phyloP scores from a whole-genome alignment of 64 coral and sea anemone species.

The Pachyseris speciosa region DNA sequence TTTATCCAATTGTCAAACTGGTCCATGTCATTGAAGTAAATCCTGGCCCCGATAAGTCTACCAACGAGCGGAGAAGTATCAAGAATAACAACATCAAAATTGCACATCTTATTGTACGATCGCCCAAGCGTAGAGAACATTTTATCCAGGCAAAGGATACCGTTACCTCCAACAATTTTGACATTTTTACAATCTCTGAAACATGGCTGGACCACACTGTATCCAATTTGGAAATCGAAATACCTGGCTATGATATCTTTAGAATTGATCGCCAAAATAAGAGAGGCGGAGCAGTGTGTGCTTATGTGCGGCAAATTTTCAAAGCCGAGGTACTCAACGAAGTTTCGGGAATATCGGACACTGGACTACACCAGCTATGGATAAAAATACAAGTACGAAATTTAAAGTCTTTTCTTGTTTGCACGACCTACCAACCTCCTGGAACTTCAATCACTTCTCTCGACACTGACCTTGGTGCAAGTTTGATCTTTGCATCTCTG shows the following conservation, averaged over 20 bases:
- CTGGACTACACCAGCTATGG: constrained; percentile 61
- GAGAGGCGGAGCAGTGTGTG: constrained; percentile 54
- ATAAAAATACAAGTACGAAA: constrained; percentile 48
- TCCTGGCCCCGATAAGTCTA: constrained; percentile 5
- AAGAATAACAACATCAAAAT: constrained; percentile 64
- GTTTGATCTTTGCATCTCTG: constrained; percentile 20
- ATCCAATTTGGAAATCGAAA: constrained; percentile 55
- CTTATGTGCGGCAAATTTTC: constrained; percentile 47
- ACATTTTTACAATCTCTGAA: constrained; percentile 68
- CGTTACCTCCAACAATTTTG: constrained; percentile 48
- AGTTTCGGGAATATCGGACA: constrained; percentile 40
- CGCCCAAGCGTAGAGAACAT: constrained; percentile 56
- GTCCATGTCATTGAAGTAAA: constrained; percentile 40
- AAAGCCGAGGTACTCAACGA: constrained; percentile 52
- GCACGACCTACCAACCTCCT: constrained; percentile 63
- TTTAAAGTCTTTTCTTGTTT: constrained; percentile 50
- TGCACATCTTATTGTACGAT: constrained; percentile 67
- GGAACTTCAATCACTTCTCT: constrained; percentile 18
- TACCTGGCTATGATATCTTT: constrained; percentile 48
- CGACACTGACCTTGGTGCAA: constrained; percentile 37
- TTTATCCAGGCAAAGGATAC: constrained; percentile 65
- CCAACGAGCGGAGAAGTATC: constrained; percentile 33
- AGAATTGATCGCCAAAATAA: constrained; percentile 51
- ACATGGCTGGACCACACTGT: constrained; percentile 30
- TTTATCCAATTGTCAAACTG: constrained; percentile 24